Base-by-base conservation (phyloP, 30 jellyfish, hydroid and myxozoan species). In the Sanderia malayensis region DNA sequence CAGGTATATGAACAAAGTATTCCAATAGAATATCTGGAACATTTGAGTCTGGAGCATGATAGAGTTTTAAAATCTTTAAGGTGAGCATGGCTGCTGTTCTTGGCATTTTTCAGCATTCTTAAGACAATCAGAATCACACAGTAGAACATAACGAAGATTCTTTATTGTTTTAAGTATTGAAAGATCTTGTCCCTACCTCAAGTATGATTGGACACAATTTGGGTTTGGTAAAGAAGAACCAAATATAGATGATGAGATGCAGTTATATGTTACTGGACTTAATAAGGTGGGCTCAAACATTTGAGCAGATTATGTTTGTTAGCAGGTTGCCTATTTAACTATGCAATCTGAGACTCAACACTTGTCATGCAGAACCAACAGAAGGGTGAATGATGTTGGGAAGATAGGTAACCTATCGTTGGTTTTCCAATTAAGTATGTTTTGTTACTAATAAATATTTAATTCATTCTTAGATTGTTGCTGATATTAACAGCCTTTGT, bases 181-280 rank as follows among this genome's bases (percentile, higher is more conserved):
- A 49, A 52, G 57, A 18, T 22, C 10, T 22, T 78, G 63, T 66
- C 82, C 89, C 58, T 63, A 64, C 19, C 73, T 78, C 17, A 78
- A 46, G 4, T 78, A 78, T 78, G 89, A 78, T 65, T 78, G 89
- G 89, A 58, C 89, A 32, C 34, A 47, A 22, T 78, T 78, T 44
- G 89, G 89, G 13, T 70, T 61, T 32, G 76, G 58, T 44, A 7
- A 44, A 1, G 70, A 55, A 37, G 89, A 78, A 57, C 21, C 28
- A 46, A 3, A 30, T 21, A 10, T 58, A 0, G 19, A 53, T 27
- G 71, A 28, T 4, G 58, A 55, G 19, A n/a, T 46, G 67, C 82
- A 34, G 58, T 45, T 64, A 26, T 66, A 78, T 41, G 63, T 37
- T 6, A 62, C 75, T 47, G 89, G 89, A 19, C 70, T 78, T 15